These are phyloP conservation scores for Cepphus grylle DNA, from an alignment of 2,113 vertebrate species.

Conservation along the genomic window DNA sequence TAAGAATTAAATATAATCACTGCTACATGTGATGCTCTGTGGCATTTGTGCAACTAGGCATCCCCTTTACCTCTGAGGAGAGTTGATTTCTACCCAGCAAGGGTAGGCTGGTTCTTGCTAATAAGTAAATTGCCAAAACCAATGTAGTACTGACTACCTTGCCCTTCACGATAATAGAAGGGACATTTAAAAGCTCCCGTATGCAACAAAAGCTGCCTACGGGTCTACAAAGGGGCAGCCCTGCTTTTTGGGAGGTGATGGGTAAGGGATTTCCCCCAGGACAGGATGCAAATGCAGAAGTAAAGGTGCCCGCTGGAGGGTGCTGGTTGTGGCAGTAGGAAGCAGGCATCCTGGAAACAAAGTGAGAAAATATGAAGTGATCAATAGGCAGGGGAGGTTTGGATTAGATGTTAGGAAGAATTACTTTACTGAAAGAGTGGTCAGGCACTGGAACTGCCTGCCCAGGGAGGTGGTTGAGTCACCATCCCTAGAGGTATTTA, in stretches of 20 bases:
- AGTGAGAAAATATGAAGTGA: neutral
- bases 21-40: neutral
- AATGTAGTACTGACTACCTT: neutral
- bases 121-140: neutral
- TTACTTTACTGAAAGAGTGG: no score
- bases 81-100: neutral
- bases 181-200: neutral
- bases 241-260: neutral
- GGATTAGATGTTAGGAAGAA: no score
- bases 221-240: neutral
- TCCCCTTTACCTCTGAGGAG: neutral
- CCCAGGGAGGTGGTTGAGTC: no score
- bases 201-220: neutral
- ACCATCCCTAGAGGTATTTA: no score
- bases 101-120: neutral
- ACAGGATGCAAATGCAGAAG: neutral
- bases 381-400: neutral
- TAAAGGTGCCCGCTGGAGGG: neutral
- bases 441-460: no score
- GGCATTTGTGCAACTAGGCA: neutral
- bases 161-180: rapidly evolving
- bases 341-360: neutral
- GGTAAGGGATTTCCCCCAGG: neutral
- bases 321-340: neutral
- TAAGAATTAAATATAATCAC: neutral